phyloP scores from a whole-genome alignment of 2,113 vertebrate species.

The Vicugna pacos region DNA sequence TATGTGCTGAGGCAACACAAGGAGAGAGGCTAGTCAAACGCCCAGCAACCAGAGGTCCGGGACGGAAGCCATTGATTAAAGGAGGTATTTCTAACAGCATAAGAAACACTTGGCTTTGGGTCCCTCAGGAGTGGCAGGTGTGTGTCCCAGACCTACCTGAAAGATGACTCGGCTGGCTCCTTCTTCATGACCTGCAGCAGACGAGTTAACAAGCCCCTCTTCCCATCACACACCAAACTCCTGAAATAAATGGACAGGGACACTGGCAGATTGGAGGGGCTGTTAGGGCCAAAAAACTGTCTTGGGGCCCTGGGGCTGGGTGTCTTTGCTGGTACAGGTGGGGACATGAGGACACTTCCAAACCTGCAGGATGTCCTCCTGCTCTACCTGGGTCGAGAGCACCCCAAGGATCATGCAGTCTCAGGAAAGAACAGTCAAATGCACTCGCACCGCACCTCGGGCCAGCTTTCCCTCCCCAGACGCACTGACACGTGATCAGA shows the following conservation, averaged over 20 bases:
- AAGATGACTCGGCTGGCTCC: constrained; percentile 97
- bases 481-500: background rate
- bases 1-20: background rate
- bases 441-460: background rate
- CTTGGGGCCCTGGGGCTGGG: background rate
- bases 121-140: background rate
- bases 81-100: background rate
- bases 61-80: background rate
- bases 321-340: background rate
- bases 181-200: constrained; percentile 99
- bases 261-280: background rate
- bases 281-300: background rate
- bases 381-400: background rate
- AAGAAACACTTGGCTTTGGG: background rate
- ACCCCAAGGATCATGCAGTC: background rate
- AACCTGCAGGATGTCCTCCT: background rate
- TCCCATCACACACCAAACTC: constrained; percentile 97
- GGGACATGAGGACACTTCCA: background rate
- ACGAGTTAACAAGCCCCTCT: constrained; percentile 96
- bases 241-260: constrained; percentile 81
- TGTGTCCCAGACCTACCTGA: constrained; percentile 89
- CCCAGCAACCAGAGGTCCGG: background rate
- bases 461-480: background rate
- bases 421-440: background rate
- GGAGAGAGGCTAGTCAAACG: background rate